A percentile compares a stretch with the other conserved stretches of the same genome.
Conservation (phyloP, 2,888 invertebrate genomes). For the Drosophila algonquin region DNA sequence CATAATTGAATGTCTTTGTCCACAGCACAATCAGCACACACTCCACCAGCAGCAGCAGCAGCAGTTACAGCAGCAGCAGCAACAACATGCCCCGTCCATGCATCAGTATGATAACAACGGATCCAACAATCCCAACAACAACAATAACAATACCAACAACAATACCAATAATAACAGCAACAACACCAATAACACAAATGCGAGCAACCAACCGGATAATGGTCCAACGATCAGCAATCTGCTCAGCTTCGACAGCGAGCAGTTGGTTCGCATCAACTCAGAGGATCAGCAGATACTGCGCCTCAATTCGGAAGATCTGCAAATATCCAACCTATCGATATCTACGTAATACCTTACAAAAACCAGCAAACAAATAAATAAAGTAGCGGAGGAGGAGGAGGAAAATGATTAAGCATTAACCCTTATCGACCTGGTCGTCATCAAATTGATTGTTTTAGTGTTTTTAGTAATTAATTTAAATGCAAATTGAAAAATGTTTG, state of each 20-base stretch:
- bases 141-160: constrained; percentile 10
- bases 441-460: constrained; percentile 41
- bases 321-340: constrained; percentile 84
- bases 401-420: constrained; percentile 32
- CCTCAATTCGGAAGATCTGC: constrained; percentile 85
- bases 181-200: constrained; percentile 47
- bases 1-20: neutral
- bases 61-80: constrained; percentile 57
- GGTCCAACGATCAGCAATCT: constrained; percentile 83
- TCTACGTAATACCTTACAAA: constrained; percentile 72
- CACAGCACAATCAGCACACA: constrained; percentile 65
- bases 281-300: constrained; percentile 85
- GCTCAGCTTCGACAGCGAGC: constrained; percentile 84
- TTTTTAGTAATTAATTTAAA: constrained; percentile 40
- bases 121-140: constrained; percentile 28
- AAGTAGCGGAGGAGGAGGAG: constrained; percentile 6
- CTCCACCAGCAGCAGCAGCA: constrained; percentile 69
- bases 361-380: neutral
- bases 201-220: constrained; percentile 67
- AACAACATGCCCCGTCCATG: constrained; percentile 63
- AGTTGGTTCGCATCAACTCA: constrained; percentile 85
- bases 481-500: constrained; percentile 64
- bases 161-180: constrained; percentile 30
- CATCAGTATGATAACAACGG: constrained; percentile 61
- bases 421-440: constrained; percentile 44